phyloP scores from a whole-genome alignment of 2,797 vertebrate species.

The Coluber constrictor region DNA sequence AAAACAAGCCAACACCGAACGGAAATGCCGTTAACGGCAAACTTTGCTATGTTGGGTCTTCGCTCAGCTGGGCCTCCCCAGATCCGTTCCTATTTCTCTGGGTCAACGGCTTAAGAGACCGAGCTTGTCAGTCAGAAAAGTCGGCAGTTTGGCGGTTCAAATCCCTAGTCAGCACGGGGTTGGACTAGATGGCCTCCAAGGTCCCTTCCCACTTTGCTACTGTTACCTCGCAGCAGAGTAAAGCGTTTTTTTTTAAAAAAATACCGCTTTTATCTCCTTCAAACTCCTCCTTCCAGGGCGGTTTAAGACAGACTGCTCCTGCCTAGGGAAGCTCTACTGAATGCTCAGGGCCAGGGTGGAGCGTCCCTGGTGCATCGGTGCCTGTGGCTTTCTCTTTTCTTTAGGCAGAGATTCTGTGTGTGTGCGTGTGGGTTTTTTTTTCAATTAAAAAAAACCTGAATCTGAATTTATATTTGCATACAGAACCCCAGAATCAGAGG shows the following conservation, averaged over 20 bases:
- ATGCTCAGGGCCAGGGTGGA: background rate
- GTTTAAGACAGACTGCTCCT: background rate
- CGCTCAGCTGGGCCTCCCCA: background rate
- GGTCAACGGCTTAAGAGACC: no score
- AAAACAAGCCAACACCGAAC: background rate
- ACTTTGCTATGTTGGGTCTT: background rate
- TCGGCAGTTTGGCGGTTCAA: no score
- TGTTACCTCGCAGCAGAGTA: background rate
- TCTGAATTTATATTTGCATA: background rate
- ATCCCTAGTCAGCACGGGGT: no score
- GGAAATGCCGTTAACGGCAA: no score
- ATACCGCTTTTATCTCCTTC: background rate
- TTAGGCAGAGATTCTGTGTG: background rate
- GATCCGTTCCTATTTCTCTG: background rate
- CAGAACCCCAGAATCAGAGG: background rate
- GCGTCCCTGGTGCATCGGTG: background rate
- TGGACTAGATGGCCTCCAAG: no score
- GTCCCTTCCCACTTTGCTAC: no score
- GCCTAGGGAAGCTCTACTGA: background rate
- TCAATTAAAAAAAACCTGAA: background rate
- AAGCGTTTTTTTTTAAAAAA: background rate
- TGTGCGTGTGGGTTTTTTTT: background rate
- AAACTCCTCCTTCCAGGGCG: background rate
- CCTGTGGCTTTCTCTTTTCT: background rate
- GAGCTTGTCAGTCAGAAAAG: no score